Percentiles rank a stretch among this genome's conserved stretches.
Conservation (phyloP, 2,797 vertebrate genomes). For the Distichodus sexfasciatus region DNA sequence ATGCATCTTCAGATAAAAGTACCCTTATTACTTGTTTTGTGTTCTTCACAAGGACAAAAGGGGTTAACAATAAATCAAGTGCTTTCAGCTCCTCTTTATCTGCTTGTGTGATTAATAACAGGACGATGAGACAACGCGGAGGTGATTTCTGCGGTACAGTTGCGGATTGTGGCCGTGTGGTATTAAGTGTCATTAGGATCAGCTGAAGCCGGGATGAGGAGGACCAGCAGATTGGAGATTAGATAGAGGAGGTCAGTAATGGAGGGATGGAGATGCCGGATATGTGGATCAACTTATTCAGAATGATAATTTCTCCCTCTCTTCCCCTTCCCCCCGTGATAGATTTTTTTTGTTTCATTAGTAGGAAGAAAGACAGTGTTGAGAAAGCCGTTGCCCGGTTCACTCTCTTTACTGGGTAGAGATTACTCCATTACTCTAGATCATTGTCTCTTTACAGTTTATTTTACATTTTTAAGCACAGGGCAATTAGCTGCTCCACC, state of each 20-base stretch:
- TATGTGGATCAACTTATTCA: background rate
- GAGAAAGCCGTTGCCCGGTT: conserved; percentile 32
- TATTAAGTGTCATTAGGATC: conserved; percentile 33
- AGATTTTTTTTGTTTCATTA: no score
- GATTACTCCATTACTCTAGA: conserved; percentile 34
- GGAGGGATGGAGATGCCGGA: background rate
- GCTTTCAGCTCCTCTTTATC: conserved; percentile 9
- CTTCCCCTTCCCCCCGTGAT: background rate
- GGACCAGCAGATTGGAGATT: conserved; percentile 24
- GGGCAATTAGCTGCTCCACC: conserved; percentile 30
- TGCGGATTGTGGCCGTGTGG: conserved; percentile 28
- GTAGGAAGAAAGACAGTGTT: conserved; percentile 9
- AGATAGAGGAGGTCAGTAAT: conserved; percentile 27
- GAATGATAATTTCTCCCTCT: background rate
- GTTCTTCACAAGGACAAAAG: no score
- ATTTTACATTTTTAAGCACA: conserved; percentile 38
- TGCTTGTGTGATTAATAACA: conserved; percentile 24
- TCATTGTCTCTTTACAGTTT: conserved; percentile 39
- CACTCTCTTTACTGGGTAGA: conserved; percentile 23
- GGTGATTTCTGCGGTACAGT: conserved; percentile 11
- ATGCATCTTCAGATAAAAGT: no score
- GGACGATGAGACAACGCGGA: conserved; percentile 25
- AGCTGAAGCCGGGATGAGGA: conserved; percentile 15
- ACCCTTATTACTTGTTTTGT: no score
- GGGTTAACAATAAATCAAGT: conserved; percentile 22